Percentiles rank a stretch among this genome's conserved stretches.
These are phyloP conservation scores for Nasua narica DNA, from an alignment of 2,797 vertebrate genomes.

Conservation along the genomic window DNA sequence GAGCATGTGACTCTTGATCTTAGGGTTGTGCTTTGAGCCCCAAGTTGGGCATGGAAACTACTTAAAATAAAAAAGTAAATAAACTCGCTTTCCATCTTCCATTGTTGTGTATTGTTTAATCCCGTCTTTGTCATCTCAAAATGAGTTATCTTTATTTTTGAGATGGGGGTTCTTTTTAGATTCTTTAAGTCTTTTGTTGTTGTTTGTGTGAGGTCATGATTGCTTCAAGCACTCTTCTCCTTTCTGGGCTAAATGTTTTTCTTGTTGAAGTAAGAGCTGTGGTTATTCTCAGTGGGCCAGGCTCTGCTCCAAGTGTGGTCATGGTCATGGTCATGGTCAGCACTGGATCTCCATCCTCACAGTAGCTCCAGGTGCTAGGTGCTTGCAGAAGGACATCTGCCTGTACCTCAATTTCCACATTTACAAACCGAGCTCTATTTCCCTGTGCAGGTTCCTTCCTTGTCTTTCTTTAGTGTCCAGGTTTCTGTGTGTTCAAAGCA, in stretches of 20 bases:
- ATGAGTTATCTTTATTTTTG: background rate
- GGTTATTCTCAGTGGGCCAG: too few relatives aligned
- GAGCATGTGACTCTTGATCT: background rate
- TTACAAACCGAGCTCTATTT: background rate
- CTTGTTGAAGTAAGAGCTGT: background rate
- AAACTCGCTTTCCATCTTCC: background rate
- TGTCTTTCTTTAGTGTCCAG: background rate
- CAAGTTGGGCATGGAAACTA: background rate
- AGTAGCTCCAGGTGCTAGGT: background rate
- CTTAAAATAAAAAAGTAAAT: too few relatives aligned
- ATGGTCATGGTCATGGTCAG: background rate
- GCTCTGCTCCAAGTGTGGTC: background rate
- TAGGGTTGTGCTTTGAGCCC: background rate
- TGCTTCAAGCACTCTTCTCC: background rate
- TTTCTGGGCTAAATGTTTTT: background rate
- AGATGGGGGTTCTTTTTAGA: background rate
- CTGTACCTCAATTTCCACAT: background rate
- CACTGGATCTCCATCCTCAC: background rate
- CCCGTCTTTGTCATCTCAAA: background rate
- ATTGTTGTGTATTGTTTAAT: background rate
- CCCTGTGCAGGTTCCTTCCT: background rate
- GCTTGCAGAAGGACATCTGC: rapidly evolving
- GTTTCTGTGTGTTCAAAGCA: background rate
- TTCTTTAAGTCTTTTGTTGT: background rate
- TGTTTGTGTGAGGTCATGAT: background rate